Evolutionary conservation across 2,888 invertebrate species (phyloP).

Genomic region (Drosophila conformis): DNA sequence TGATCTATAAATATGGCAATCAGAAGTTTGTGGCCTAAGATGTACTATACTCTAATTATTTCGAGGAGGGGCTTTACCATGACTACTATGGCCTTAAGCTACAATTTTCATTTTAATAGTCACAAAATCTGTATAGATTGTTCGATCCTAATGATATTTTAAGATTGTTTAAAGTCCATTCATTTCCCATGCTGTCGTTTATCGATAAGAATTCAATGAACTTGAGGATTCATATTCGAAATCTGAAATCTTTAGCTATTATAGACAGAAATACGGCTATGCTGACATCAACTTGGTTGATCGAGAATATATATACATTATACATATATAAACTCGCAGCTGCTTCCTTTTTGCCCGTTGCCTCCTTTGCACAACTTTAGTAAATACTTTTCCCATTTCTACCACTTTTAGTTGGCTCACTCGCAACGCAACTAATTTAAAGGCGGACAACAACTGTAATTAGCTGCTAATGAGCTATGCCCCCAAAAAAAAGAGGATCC

Average conservation of each 20-base stretch:
- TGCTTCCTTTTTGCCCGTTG: background rate
- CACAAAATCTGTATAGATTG: no score
- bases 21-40: background rate
- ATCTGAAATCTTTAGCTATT: background rate
- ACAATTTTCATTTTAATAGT: no score
- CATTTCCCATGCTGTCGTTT: no score
- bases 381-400: slow-evolving; percentile 13
- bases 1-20: background rate
- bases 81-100: no score
- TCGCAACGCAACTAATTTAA: slow-evolving; percentile 56
- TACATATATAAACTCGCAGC: background rate
- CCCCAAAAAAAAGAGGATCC: slow-evolving; percentile 13
- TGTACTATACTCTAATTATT: no score
- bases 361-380: background rate
- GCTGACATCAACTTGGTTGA: background rate
- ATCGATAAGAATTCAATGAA: background rate
- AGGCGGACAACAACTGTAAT: slow-evolving; percentile 60
- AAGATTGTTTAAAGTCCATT: no score
- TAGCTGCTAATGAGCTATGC: slow-evolving; percentile 65
- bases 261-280: background rate
- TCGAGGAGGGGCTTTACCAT: no score
- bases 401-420: background rate
- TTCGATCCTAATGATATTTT: no score
- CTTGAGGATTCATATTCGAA: background rate
- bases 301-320: background rate